These are phyloP conservation scores for Stenchaetothrips biformis DNA, from an alignment of 2,888 invertebrate genomes.

Conservation along the genomic window DNA sequence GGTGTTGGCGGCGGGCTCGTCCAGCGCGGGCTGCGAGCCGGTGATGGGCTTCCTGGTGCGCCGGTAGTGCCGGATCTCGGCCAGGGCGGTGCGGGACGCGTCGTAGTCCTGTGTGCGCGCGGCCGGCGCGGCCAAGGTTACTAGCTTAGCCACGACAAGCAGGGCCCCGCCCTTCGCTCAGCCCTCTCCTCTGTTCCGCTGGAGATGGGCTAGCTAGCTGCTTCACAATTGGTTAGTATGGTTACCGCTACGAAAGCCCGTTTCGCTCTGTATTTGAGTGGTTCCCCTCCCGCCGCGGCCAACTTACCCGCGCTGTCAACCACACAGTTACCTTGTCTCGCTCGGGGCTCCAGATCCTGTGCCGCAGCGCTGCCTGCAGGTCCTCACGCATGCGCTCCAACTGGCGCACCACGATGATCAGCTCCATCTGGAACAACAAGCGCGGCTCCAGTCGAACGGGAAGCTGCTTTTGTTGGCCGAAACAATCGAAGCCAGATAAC, in stretches of 20 bases:
- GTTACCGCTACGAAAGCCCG: not conserved
- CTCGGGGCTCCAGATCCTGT: slow-evolving; percentile 14
- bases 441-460: not conserved
- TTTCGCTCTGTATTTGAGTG: not conserved
- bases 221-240: not conserved
- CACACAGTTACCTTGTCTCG: not conserved
- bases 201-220: not conserved
- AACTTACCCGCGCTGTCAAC: not conserved
- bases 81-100: not conserved
- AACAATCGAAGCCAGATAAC: not conserved
- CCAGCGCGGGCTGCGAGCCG: not conserved
- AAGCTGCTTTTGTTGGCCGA: not conserved
- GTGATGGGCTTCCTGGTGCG: not conserved
- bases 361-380: not conserved
- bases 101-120: not conserved
- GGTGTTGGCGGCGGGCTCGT: not conserved
- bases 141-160: no score
- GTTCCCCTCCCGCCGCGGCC: not conserved
- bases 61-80: slow-evolving; percentile 16
- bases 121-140: no score
- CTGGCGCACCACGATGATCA: slow-evolving; percentile 9
- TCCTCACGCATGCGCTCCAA: slow-evolving; percentile 7
- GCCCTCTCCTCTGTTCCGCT: not conserved
- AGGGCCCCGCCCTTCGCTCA: not conserved
- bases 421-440: slow-evolving; percentile 9